Evolutionary conservation across 2,888 invertebrate genomes (phyloP).

Genomic region (Archips xylosteana): DNA sequence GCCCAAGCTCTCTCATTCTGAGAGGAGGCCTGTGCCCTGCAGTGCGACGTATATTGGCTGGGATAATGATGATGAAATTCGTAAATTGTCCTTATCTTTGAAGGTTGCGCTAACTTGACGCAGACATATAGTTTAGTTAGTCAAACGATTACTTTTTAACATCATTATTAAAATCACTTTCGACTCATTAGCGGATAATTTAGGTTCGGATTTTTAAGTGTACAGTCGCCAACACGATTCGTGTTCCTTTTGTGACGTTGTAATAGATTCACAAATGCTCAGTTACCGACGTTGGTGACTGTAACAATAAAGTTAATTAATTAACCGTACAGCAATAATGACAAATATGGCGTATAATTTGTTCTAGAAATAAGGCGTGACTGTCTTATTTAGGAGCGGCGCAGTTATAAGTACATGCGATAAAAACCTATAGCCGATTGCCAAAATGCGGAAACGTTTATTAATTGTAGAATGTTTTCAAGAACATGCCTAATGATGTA

Average conservation of each 20-base stretch:
- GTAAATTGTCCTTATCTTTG: background rate
- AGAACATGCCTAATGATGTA: conserved; percentile 35
- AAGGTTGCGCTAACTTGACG: background rate
- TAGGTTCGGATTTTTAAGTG: background rate
- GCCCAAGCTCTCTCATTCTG: no score
- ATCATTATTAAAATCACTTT: background rate
- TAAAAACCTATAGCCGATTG: conserved; percentile 7
- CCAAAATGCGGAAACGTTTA: conserved; percentile 33
- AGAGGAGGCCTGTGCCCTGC: no score
- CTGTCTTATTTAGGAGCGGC: conserved; percentile 16
- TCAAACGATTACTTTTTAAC: background rate
- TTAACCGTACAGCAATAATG: conserved; percentile 9
- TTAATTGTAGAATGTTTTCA: conserved; percentile 28
- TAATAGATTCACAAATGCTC: no score
- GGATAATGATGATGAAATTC: no score
- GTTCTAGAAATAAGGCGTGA: conserved; percentile 4
- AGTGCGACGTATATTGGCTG: no score
- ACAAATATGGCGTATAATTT: conserved; percentile 17
- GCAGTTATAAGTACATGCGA: background rate
- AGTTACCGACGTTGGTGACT: no score
- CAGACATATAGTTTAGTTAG: background rate
- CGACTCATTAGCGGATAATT: background rate
- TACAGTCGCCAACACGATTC: background rate
- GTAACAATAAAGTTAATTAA: conserved; percentile 1
- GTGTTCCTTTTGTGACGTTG: no score